Percentiles rank a stretch among this genome's conserved stretches.
Conservation (phyloP, 2,888 invertebrate genomes). For the Oligia strigilis region DNA sequence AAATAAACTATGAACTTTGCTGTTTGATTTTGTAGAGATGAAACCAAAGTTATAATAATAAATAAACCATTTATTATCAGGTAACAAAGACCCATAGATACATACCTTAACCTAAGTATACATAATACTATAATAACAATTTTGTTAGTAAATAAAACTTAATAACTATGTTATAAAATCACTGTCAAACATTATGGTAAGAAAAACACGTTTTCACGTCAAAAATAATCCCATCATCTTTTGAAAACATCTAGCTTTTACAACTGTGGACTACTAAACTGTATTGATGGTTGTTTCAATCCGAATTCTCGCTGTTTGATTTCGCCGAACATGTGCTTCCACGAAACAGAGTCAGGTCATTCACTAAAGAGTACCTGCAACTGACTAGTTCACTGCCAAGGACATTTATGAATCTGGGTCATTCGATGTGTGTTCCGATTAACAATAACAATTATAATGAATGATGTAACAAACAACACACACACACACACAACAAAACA, state of each 20-base stretch:
- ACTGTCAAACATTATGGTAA: background rate
- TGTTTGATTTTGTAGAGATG: background rate
- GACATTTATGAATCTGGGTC: constrained; percentile 20
- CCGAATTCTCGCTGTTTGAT: background rate
- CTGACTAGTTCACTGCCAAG: constrained; percentile 23
- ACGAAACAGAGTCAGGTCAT: background rate
- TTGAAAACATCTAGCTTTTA: background rate
- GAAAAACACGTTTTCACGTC: background rate
- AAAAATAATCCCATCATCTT: background rate
- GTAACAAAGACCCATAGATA: no score
- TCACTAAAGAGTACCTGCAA: background rate
- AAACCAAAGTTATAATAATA: no score
- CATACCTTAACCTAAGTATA: no score
- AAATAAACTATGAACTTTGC: no score
- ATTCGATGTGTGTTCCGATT: constrained; percentile 3
- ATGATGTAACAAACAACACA: no score
- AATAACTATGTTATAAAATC: no score
- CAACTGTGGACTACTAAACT: no score
- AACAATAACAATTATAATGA: background rate
- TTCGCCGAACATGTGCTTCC: background rate
- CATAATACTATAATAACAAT: no score
- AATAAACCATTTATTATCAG: no score
- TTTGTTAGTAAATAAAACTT: no score
- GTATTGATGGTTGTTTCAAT: background rate
- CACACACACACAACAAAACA: no score